Conservation (phyloP, 2,797 vertebrate species). For the Bufotes viridis region DNA sequence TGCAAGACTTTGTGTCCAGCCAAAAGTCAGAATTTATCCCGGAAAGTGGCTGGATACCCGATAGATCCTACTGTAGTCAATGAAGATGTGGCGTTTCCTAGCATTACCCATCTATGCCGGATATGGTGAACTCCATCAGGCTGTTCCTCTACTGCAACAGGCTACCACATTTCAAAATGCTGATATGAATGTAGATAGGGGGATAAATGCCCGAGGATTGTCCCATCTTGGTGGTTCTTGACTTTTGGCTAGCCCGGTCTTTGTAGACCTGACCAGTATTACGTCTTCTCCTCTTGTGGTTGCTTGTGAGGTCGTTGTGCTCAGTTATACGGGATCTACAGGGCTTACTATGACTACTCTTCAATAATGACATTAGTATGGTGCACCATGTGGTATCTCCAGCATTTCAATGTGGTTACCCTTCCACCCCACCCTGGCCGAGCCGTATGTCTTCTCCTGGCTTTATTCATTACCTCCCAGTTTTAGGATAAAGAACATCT, state of each 20-base stretch:
- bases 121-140: too few relatives aligned
- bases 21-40: too few relatives aligned
- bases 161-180: too few relatives aligned
- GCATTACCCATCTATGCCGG: too few relatives aligned
- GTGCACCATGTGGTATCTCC: neutral
- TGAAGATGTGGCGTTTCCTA: too few relatives aligned
- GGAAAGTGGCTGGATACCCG: too few relatives aligned
- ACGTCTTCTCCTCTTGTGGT: neutral
- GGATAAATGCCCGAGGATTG: neutral
- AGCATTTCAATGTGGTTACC: neutral
- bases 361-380: neutral
- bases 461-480: constrained; percentile 22
- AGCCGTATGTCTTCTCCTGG: neutral
- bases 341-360: neutral
- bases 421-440: neutral
- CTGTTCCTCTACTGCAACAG: too few relatives aligned
- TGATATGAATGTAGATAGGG: too few relatives aligned
- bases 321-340: neutral
- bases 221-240: neutral
- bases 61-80: too few relatives aligned
- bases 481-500: constrained; percentile 8
- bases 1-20: too few relatives aligned
- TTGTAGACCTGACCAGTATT: neutral
- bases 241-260: neutral
- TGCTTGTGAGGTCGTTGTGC: neutral